These are phyloP conservation scores for Xyrauchen texanus DNA, from an alignment of 2,113 vertebrate species.

Conservation along the genomic window DNA sequence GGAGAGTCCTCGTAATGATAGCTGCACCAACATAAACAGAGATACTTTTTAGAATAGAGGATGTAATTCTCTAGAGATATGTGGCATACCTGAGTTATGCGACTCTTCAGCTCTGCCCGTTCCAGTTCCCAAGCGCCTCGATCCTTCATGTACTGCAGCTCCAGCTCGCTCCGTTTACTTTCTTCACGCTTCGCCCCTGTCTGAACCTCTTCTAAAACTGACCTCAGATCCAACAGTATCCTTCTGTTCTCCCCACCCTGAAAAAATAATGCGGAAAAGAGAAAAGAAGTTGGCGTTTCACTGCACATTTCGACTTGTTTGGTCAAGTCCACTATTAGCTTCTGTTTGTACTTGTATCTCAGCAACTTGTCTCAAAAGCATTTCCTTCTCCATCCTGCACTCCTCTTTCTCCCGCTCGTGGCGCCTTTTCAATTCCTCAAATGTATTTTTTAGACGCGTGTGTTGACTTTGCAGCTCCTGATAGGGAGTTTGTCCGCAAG, in stretches of 20 bases:
- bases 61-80: background rate
- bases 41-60: background rate
- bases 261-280: conserved; percentile 13
- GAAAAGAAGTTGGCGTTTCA: background rate
- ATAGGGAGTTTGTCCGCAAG: conserved; percentile 61
- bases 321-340: background rate
- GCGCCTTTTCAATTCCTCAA: conserved; percentile 69
- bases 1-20: too few relatives aligned
- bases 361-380: conserved; percentile 76
- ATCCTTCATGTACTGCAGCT: conserved; percentile 74
- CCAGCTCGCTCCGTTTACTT: conserved; percentile 70
- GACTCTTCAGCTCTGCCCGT: conserved; percentile 72
- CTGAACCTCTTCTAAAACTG: conserved; percentile 71
- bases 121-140: conserved; percentile 75
- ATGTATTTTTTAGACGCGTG: conserved; percentile 70
- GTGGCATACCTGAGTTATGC: conserved; percentile 71
- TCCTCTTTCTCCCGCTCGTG: conserved; percentile 71
- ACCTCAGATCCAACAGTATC: conserved; percentile 72
- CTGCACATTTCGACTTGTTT: background rate
- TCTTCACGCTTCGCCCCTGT: conserved; percentile 72
- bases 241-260: conserved; percentile 74
- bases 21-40: background rate
- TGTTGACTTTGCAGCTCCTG: conserved; percentile 58
- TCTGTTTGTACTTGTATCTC: conserved; percentile 73
- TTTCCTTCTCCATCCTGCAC: conserved; percentile 74